A percentile compares a stretch with the other conserved stretches of the same genome.
phyloP scores from a whole-genome alignment of 2,888 invertebrate species.

The Crossocerus cetratus region DNA sequence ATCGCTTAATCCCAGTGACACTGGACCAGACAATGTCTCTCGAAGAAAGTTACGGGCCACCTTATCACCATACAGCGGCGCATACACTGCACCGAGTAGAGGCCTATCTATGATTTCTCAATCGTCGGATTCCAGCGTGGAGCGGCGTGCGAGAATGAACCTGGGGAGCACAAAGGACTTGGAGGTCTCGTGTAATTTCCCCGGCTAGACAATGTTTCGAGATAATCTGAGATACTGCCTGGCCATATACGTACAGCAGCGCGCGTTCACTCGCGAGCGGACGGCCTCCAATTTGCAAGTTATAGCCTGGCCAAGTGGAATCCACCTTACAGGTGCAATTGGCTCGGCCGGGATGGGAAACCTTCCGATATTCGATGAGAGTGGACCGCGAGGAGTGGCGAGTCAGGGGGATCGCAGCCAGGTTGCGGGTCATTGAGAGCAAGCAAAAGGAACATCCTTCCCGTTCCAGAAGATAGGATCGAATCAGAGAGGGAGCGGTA shows the following conservation, averaged over 20 bases:
- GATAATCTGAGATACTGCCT: conserved; percentile 24
- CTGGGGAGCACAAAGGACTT: background rate
- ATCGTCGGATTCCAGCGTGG: too few species aligned
- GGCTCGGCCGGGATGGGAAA: conserved; percentile 40
- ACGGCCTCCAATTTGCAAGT: conserved; percentile 36
- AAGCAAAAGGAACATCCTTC: conserved; percentile 48
- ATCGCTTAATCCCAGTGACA: too few species aligned
- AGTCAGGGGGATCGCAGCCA: conserved; percentile 8
- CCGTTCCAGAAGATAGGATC: background rate
- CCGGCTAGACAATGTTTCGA: conserved; percentile 25
- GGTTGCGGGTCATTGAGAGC: conserved; percentile 55
- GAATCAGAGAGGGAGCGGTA: conserved; percentile 15
- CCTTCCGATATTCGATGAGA: conserved; percentile 41
- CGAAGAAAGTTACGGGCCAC: too few species aligned
- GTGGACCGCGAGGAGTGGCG: conserved; percentile 16
- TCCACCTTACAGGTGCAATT: conserved; percentile 18
- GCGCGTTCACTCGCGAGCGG: conserved; percentile 10
- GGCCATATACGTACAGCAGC: conserved; percentile 23
- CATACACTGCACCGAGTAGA: background rate
- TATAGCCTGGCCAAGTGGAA: conserved; percentile 14
- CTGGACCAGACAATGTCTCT: too few species aligned
- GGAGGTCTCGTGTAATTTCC: background rate
- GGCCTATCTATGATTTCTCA: too few species aligned
- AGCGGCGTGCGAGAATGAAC: too few species aligned
- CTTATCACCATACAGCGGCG: background rate